Evolutionary conservation across 2,888 invertebrate species (phyloP), one percentile per base, ranked within the genome.

Genomic region (Steinernema hermaphroditum): DNA sequence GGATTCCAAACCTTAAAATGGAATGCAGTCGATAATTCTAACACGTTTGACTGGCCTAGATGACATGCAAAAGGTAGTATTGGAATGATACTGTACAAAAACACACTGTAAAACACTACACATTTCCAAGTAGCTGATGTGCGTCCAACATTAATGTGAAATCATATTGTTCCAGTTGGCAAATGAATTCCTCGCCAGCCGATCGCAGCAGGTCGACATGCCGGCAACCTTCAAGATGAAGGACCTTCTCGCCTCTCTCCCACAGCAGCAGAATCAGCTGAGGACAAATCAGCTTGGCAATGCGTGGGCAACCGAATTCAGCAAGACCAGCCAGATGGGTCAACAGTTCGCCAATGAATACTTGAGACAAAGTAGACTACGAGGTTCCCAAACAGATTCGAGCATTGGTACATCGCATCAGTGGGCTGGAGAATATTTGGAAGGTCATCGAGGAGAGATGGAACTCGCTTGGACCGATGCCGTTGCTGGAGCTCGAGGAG

Each of bases 161-260:
- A 14, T 9, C 24, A 69, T 14, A 0, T n/a, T 9, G 74, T 78
- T 1, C 75, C 76, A 83, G 76, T 79, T 81, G 73, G 82, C 83
- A 6, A 76, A 80, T 41, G 85, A 85, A 71, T 85, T 80, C 70
- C 75, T 85, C 34, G 73, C 76, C 6, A 75, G 75, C 43, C 76
- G 79, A 19, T 76, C 81, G 1, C 74, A 73, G 32, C 72, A 75
- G 24, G 78, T 77, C 9, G 70, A 73, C 19, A 78, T 80, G 29
- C 84, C 84, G 12, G 37, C 75, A 14, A 80, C 81, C 43, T 83
- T 84, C 74, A 77, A 78, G 32, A 80, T 83, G 81, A 75, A 78
- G 70, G 41, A 77, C 37, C 75, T 83, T 76, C 24, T 71, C 73
- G 12, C 78, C 74, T 27, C 72, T 81, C 8, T 82, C 81, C 29